Evolutionary conservation across 1,140 invertebrate species (phyloP).

Genomic region (Pomacea maculata): DNA sequence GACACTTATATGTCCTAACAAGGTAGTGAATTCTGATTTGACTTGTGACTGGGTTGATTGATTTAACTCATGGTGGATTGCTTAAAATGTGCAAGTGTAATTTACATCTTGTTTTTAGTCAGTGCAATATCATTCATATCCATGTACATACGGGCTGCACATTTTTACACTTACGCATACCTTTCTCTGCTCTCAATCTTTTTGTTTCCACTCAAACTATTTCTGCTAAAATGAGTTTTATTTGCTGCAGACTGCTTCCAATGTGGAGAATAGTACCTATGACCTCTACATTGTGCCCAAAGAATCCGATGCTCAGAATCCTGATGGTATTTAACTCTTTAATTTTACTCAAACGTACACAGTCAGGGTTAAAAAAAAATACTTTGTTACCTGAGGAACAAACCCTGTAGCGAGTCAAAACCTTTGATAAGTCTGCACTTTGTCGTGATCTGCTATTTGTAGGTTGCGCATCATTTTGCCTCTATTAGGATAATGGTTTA

Average conservation of each 20-base stretch:
- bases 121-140: neutral
- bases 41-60: no score
- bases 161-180: neutral
- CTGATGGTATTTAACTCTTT: slow-evolving; percentile 63
- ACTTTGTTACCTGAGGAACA: no score
- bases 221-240: neutral
- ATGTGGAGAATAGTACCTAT: slow-evolving; percentile 91
- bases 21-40: no score
- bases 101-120: no score
- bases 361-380: neutral
- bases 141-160: neutral
- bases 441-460: no score
- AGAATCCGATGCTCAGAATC: slow-evolving; percentile 72
- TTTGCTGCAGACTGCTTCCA: slow-evolving; percentile 69
- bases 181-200: neutral
- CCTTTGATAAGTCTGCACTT: no score
- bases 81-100: no score
- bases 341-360: neutral
- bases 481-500: no score
- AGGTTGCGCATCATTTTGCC: no score
- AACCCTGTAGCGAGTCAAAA: no score
- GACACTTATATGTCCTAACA: no score
- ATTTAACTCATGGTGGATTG: no score
- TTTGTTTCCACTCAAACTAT: neutral
- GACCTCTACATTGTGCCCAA: slow-evolving; percentile 92